Percentiles rank a stretch among this genome's conserved stretches.
Conservation (phyloP, 2,797 vertebrate species). For the Dermochelys coriacea region DNA sequence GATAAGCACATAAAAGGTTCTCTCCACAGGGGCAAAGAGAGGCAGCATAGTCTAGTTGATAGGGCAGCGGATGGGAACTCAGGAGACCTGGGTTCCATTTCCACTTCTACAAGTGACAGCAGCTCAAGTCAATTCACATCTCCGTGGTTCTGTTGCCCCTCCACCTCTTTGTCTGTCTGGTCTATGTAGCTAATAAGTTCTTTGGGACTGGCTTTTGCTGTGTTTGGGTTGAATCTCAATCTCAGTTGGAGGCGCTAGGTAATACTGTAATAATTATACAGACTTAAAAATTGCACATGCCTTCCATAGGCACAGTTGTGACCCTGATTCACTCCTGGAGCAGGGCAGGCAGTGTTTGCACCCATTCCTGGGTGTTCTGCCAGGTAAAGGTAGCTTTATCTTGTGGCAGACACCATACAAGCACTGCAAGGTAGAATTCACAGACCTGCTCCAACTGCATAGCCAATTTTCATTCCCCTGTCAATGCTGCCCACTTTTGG, state of each 20-base stretch:
- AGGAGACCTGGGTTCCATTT: not conserved
- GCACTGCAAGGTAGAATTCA: not conserved
- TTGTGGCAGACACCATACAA: not conserved
- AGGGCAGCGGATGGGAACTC: not conserved
- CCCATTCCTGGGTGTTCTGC: not conserved
- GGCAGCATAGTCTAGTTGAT: not conserved
- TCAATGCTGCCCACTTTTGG: not conserved
- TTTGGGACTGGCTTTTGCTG: not conserved
- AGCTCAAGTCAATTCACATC: not conserved
- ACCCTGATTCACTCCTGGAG: not conserved
- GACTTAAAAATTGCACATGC: not conserved
- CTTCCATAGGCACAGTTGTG: not conserved
- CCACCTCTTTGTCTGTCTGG: not conserved
- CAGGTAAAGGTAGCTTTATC: not conserved
- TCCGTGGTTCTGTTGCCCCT: not conserved
- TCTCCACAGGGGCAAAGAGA: not conserved
- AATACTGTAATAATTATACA: not conserved
- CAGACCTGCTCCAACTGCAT: not conserved
- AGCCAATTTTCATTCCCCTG: not conserved
- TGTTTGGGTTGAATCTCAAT: not conserved
- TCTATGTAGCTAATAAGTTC: not conserved
- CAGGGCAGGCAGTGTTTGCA: not conserved
- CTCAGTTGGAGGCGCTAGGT: not conserved
- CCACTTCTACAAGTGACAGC: not conserved
- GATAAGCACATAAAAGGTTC: not conserved